phyloP scores from a whole-genome alignment of 1,140 invertebrate species.

The Dryas iulia region DNA sequence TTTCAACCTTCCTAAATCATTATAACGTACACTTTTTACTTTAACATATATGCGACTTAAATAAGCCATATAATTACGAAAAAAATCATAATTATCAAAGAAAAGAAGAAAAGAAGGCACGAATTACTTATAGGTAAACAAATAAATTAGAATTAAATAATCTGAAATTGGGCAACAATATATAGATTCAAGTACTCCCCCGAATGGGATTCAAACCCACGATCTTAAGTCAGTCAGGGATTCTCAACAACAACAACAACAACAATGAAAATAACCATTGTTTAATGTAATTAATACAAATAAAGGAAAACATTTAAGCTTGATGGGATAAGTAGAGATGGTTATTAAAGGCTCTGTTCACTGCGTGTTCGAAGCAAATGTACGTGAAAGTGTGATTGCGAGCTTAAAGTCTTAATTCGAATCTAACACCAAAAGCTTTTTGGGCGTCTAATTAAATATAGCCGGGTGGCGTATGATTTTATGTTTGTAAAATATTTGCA shows the following conservation, averaged over 20 bases:
- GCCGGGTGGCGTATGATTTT: not conserved
- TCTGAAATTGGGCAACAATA: too few species aligned
- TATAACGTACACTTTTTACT: too few species aligned
- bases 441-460: not conserved
- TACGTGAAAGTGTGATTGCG: not conserved
- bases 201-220: not conserved
- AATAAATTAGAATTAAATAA: too few species aligned
- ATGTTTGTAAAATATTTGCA: not conserved
- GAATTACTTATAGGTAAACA: too few species aligned
- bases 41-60: too few species aligned
- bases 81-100: too few species aligned
- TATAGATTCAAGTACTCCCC: not conserved
- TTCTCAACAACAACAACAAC: too few species aligned
- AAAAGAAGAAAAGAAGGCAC: too few species aligned
- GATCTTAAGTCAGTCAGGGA: too few species aligned
- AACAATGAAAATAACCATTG: not conserved
- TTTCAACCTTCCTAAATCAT: too few species aligned
- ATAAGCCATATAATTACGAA: too few species aligned
- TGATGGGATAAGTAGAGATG: not conserved
- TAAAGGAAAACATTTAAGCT: not conserved
- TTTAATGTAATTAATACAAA: not conserved
- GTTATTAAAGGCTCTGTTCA: not conserved
- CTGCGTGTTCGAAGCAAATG: not conserved
- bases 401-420: slow-evolving; percentile 1
- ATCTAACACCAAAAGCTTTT: not conserved